Base-by-base conservation (phyloP, 2,888 invertebrate species). In the Ornithoptera alexandrae region DNA sequence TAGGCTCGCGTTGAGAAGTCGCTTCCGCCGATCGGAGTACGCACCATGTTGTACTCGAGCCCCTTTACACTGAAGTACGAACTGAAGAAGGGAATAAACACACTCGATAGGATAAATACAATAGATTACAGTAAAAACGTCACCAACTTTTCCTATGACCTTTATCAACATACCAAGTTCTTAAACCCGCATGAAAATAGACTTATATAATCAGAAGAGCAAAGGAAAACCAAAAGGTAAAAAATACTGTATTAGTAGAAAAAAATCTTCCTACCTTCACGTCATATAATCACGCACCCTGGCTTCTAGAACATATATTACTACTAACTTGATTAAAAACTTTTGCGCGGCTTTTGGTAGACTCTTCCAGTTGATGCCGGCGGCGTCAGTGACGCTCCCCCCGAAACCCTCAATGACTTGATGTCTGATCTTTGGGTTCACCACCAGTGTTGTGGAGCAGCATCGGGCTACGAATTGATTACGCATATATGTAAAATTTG, bases 1-100 rank as follows among this genome's bases (percentile, higher is more conserved):
- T 97, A 97, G 0, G 93, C 85, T 59, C 88, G 93, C 0, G 94
- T 93, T 0, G 97, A 97, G 85, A 97, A 97, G 85, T 98, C 98
- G 65, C 94, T 93, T 10, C 97, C 96, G 0, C 95, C 97, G 72
- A 97, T 96, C 0, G 97, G 96, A 12, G 97, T 93, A 22, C 97
- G 93, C 57, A 95, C 93, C 74, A 97, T 85, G 76, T 93, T 95
- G 83, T 97, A 97, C 70, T 94, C 94, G 60, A 96, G 91, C 7
- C 97, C 97, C 62, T 86, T 80, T 10, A 83, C 76, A 20, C 94
- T 90, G 79, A 93, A 96, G 80, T 95, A 96, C 0, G 97, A 95
- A 60, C 97, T 96, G 80, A 53, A 46, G 2, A 15, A 46, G 3
- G 15, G 46, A 12, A 46, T 12, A 46, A 12, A 12, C 22, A 46